Base-by-base conservation (phyloP, 2,113 vertebrate species). In the Trichechus manatus region DNA sequence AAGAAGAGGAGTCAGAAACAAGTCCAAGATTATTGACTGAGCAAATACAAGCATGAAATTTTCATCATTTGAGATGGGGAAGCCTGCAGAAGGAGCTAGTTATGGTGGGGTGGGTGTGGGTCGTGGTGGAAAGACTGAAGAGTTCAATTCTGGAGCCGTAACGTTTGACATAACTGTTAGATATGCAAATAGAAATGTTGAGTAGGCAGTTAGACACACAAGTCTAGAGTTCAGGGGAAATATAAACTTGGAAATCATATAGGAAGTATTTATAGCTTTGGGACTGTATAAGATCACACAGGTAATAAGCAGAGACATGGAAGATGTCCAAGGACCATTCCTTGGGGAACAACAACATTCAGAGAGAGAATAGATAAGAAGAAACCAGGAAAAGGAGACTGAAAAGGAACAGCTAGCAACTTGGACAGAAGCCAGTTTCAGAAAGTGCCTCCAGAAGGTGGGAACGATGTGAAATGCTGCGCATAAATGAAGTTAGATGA, bases 101-200 rank as follows among this genome's bases (percentile, higher is more conserved):
- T 75, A 25, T 33, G 10, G 19, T 44, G 1, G 10, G 19, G 31
- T 25, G 44, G 1, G 19, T 9, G 3, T 6, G 5, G 5, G 22
- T 47, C 19, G 25, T 11, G 19, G 13, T 19, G 10, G 61, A 56
- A 82, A 72, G 56, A 33, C 29, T 14, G 8, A 66, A 14, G 23
- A 13, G 23, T 74, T 93, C 25, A 36, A 2, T 91, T 27, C 47
- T 79, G 36, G 29, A 70, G 22, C 8, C 25, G 19, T 31, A 56
- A 56, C 33, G 3, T 56, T 42, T 84, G 50, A 89, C 27, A 42
- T 25, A 42, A 31, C 19, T 36, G 56, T 61, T 86, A 80, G 56
- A 75, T 5, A 61, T 59, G 4, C 25, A 79, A 64, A 39, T 75
- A 75, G 36, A 93, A 72, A 74, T 74, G 74, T 22, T 59, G n/a